Base-by-base conservation (phyloP, 2,888 invertebrate species). In the Agrotis segetum region DNA sequence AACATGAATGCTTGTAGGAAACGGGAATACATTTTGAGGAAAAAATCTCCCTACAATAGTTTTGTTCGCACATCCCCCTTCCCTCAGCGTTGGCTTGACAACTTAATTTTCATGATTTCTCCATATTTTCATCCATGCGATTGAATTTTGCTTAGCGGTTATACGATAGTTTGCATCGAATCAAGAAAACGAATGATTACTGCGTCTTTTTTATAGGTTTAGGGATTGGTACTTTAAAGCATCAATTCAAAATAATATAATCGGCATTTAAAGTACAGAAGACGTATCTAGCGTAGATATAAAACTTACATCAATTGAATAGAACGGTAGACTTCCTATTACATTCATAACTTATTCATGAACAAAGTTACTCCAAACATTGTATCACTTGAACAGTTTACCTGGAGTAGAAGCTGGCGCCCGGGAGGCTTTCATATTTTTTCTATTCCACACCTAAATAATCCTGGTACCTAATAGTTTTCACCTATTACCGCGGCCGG, bases 401-500 rank as follows among this genome's bases (percentile, higher is more conserved):
- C 67, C 80, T 72, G 67, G 58, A 73, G 66, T 74, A 71, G 34
- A 67, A 75, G 53, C 80, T 71, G 86, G 83, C 85, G 86, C 77
- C 76, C 75, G 66, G 77, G 82, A 75, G 86, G 74, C 85, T 86
- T 89, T 91, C 88, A 91, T 91, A 92, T 91, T 93, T 93, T 93
- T 94, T 90, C 90, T 84, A 85, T 86, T 85, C 86, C 86, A 85
- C 92, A 91, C 89, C 91, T 94, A 94, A 94, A 93, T 93, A 93
- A 92, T 92, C 87, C 88, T 85, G 89, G 90, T 86, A 93, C 92
- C 92, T 95, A 95, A 95, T 95, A 95, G 95, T 96, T 96, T 96
- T 95, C 95, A 96, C 96, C 96, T 96, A 96, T 96, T 95, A 96
- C 94, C 90, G 92, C 91, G 92, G 90, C 91, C 91, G 89, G 89